phyloP scores from a whole-genome alignment of 2,888 invertebrate species.

The Chrysomela aeneicollis region DNA sequence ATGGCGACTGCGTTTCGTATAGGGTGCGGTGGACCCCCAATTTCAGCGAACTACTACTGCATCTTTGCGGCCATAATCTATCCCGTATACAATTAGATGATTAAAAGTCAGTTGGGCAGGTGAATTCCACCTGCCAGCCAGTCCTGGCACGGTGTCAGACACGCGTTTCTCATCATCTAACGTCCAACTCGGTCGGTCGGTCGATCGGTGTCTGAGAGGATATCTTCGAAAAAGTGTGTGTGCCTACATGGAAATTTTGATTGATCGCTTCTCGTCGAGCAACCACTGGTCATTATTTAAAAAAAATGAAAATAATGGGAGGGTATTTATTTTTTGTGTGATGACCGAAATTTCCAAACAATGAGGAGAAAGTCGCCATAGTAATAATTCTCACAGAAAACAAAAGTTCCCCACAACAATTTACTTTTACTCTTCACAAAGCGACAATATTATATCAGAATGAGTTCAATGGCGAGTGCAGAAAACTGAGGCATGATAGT shows the following conservation, averaged over 20 bases:
- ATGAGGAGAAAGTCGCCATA: too few species aligned
- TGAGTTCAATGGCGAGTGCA: too few species aligned
- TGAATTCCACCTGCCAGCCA: conserved; percentile 50
- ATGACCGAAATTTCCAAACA: too few species aligned
- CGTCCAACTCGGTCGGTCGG: background rate
- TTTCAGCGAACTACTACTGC: conserved; percentile 41
- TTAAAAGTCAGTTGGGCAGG: conserved; percentile 46
- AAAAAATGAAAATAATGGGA: background rate
- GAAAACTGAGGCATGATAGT: too few species aligned
- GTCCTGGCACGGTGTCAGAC: conserved; percentile 46
- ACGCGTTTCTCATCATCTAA: conserved; percentile 34
- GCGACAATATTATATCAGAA: too few species aligned
- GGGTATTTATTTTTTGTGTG: background rate
- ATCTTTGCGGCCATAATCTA: conserved; percentile 39
- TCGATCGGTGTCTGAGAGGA: background rate
- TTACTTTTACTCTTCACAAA: too few species aligned
- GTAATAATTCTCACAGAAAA: too few species aligned
- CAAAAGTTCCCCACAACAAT: too few species aligned
- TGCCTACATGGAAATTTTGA: background rate
- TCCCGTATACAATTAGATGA: conserved; percentile 41
- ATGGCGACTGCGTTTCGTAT: conserved; percentile 30
- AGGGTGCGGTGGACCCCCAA: conserved; percentile 29
- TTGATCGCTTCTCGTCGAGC: background rate
- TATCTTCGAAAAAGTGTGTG: background rate
- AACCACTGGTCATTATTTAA: background rate